Base-by-base conservation (phyloP, 1,140 invertebrate species). In the Tachypleus tridentatus region DNA sequence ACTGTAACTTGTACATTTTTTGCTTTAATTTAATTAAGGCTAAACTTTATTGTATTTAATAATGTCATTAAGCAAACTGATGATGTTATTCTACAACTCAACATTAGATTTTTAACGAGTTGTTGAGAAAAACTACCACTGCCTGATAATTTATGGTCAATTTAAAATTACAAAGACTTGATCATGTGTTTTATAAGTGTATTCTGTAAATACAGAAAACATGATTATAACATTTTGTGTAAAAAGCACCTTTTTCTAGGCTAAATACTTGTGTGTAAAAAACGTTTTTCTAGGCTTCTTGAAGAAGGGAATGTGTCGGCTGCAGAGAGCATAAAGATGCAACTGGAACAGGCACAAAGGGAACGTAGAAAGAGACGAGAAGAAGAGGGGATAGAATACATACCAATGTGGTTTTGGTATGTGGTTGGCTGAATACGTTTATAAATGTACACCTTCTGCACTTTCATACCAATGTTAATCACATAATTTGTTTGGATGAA, bases 271-370 rank as follows among this genome's bases (percentile, higher is more conserved):
- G 10, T 57, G 8, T 57, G 5, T 65, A 56, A 53, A 59, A 50
- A 54, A 58, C 58, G 47, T 6, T 48, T 57, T 65, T 65, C 49
- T 59, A 74, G 72, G 51, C 72, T 83, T 10, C 74, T 91, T 52
- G 88, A 92, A 75, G 86, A 89, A 74, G 89, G 88, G 4, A 82
- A 88, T 73, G 78, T 91, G 54, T 76, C 80, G 9, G 80, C 80
- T 48, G 88, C 88, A 0, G 88, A 92, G 77, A 76, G 77, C 48
- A 77, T 85, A 68, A 91, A 91, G 75, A 72, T 82, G 11, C 77
- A 82, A 69, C 72, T 89, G 57, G 87, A 89, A 74, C 82, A 85
- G 69, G 73, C 77, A 7, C 87, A 89, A 74, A 73, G 87, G 56
- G 86, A 88, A 52, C 75, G 84, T 56, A 75, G 85, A 61, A 86